Evolutionary conservation across 2,113 vertebrate genomes (phyloP).

Genomic region (Alaudala cheleensis): DNA sequence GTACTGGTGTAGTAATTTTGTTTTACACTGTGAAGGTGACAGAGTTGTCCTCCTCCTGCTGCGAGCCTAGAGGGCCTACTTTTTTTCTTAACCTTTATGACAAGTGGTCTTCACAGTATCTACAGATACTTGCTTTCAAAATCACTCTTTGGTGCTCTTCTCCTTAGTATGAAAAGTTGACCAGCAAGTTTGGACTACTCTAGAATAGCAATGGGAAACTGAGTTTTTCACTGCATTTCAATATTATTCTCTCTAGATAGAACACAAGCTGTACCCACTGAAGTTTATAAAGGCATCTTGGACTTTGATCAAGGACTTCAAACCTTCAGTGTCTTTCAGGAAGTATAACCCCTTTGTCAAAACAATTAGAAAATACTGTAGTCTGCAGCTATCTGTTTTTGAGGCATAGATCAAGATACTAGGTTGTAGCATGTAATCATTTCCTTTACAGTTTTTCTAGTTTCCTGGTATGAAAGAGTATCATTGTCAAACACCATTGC

Average conservation of each 20-base stretch:
- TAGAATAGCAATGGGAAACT: neutral
- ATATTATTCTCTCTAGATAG: neutral
- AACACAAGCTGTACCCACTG: neutral
- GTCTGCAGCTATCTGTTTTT: neutral
- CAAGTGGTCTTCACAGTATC: neutral
- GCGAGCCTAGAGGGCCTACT: neutral
- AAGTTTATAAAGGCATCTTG: neutral
- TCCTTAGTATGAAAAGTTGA: neutral
- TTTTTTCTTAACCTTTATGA: neutral
- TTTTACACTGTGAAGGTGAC: neutral
- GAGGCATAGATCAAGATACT: neutral
- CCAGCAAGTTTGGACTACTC: neutral
- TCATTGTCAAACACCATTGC: neutral
- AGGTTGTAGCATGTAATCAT: neutral
- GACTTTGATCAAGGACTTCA: neutral
- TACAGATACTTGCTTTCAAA: neutral
- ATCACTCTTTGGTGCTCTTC: neutral
- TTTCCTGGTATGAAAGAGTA: slow-evolving; percentile 5
- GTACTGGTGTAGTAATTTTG: neutral
- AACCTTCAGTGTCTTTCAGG: neutral
- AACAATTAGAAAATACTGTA: slow-evolving; percentile 8
- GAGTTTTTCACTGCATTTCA: neutral
- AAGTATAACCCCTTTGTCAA: neutral
- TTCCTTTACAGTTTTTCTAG: neutral
- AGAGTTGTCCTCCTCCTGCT: neutral